phyloP scores from a whole-genome alignment of 2,113 vertebrate genomes.

The Gyps fulvus region DNA sequence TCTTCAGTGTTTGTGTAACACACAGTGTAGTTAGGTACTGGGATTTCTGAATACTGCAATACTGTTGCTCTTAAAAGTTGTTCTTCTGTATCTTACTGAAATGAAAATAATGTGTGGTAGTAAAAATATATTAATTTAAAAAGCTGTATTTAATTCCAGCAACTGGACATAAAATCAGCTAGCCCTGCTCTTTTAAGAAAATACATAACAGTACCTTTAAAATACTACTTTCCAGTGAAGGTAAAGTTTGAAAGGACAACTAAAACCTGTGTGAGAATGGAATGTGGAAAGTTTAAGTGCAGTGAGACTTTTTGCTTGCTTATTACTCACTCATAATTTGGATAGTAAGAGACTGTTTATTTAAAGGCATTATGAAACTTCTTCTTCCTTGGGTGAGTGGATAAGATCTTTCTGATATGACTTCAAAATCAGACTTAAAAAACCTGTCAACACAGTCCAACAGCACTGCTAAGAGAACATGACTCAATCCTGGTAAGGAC shows the following conservation, averaged over 20 bases:
- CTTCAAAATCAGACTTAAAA: not conserved
- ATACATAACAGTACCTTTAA: not conserved
- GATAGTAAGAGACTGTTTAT: not conserved
- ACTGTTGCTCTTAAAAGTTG: not conserved
- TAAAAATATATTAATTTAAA: not conserved
- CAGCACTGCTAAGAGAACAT: not conserved
- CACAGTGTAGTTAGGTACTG: not conserved
- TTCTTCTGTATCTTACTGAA: not conserved
- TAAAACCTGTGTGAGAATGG: not conserved
- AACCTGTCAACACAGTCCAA: not conserved
- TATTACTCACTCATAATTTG: not conserved
- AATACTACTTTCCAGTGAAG: not conserved
- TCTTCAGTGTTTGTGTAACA: not conserved
- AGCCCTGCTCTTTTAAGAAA: not conserved
- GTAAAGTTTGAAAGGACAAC: not conserved
- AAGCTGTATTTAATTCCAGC: not conserved
- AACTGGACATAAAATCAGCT: not conserved
- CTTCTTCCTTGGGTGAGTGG: not conserved
- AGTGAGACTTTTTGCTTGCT: not conserved
- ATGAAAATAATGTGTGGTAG: not conserved
- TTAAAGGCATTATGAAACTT: not conserved
- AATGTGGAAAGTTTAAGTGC: not conserved
- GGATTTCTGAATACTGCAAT: not conserved
- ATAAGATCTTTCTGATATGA: not conserved
- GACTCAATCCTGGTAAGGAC: not conserved